Base-by-base conservation (phyloP, 2,888 invertebrate species). In the Fissipunctia ypsillon region DNA sequence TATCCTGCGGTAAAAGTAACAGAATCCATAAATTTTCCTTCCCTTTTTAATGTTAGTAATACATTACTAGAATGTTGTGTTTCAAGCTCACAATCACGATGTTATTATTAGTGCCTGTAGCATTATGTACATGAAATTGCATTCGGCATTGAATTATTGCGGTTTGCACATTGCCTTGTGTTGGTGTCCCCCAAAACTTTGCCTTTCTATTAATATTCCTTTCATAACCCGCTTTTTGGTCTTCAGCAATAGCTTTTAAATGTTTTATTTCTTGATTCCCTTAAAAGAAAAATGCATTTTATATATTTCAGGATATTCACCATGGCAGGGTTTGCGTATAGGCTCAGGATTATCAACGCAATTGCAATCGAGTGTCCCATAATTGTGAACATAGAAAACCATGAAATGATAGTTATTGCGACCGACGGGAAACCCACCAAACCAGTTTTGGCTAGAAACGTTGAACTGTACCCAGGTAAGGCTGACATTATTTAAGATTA, bases 261-360 rank as follows among this genome's bases (percentile, higher is more conserved):
- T 31, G 28, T 35, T 57, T 66, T 48, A 43, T 43, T 50, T 16
- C 3, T 28, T 19, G 6, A 31, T 12, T n/a, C 3, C 1, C 2
- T 1, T 45, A 16, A n/a, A n/a, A 12, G 0, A 22, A 65, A 28
- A 52, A 4, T 25, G 0, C 2, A 0, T 16, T 65, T 14, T 50
- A 10, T 65, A 57, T 66, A 60, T 95, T 94, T 9, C 94, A 96
- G 96, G 81, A 83, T 94, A 54, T 94, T 95, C 68, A 94, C 97
- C 12, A 90, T 93, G 84, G 90, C 92, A 68, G 95, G 96, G n/a
- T 92, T 91, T 56, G 93, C 95, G 48, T 97, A 97, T 83, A 92
- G 97, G 69, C 92, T 97, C 78, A 94, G 97, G 56, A 84, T 97
- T 68, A 95, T 97, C 70, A 97, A 97, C 77, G 96, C 96, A 3